Percentiles rank a stretch among this genome's conserved stretches.
Evolutionary conservation across 2,113 vertebrate species (phyloP).

Genomic region (Oncorhynchus kisutch): DNA sequence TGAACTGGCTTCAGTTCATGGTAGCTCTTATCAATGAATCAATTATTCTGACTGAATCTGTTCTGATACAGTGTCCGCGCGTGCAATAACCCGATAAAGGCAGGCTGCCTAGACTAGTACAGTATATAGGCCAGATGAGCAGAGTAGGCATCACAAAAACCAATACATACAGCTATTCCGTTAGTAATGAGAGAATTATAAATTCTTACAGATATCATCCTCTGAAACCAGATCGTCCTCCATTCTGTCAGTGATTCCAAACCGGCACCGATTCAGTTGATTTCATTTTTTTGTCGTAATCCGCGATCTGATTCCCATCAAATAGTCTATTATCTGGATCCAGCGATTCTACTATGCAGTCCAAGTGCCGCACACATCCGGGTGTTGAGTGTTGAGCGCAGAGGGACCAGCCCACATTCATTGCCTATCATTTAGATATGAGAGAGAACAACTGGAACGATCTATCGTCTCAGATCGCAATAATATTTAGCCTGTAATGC

Average conservation of each 20-base stretch:
- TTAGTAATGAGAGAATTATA: background rate
- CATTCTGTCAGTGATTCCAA: constrained; percentile 36
- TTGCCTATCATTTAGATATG: background rate
- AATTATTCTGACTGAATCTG: background rate
- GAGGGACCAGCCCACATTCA: constrained; percentile 9
- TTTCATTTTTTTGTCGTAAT: background rate
- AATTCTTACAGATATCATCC: constrained; percentile 68
- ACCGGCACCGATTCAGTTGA: background rate
- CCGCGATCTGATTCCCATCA: background rate
- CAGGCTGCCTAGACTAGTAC: too few species aligned
- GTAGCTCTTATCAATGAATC: background rate
- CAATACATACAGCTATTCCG: background rate
- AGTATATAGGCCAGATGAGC: background rate
- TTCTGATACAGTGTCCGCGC: background rate
- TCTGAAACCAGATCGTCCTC: constrained; percentile 65
- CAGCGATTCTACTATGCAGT: background rate
- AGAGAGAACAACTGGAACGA: background rate
- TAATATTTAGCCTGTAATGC: too few species aligned
- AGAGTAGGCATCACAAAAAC: background rate
- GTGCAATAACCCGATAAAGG: background rate
- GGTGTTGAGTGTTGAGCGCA: constrained; percentile 26
- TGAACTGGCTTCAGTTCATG: background rate
- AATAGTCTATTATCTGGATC: background rate
- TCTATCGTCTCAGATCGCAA: background rate
- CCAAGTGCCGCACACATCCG: constrained; percentile 21